phyloP scores from a whole-genome alignment of 2,888 invertebrate species.

The Plagodis dolabraria region DNA sequence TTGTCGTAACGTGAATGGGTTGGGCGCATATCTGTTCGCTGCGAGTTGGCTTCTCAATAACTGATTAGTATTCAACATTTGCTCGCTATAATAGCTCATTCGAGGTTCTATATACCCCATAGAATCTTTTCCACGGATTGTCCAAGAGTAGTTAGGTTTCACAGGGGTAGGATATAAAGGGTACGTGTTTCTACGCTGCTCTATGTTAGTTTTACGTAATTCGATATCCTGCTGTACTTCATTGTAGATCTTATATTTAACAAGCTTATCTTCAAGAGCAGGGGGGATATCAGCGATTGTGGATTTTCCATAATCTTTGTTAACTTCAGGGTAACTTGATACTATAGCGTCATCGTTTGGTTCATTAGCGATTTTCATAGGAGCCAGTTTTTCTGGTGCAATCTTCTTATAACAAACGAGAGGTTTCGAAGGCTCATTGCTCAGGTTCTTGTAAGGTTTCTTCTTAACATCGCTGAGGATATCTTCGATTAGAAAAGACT shows the following conservation, averaged over 20 bases:
- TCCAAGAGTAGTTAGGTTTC: slow-evolving; percentile 63
- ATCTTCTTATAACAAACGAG: slow-evolving; percentile 46
- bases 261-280: slow-evolving; percentile 36
- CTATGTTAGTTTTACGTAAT: slow-evolving; percentile 53
- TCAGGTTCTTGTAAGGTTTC: slow-evolving; percentile 59
- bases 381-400: slow-evolving; percentile 1
- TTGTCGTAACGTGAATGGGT: slow-evolving; percentile 64
- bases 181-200: slow-evolving; percentile 67
- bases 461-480: slow-evolving; percentile 66
- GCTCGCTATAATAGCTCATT: slow-evolving; percentile 68
- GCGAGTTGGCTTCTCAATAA: slow-evolving; percentile 67
- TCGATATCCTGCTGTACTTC: slow-evolving; percentile 61
- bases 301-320: slow-evolving; percentile 16
- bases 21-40: slow-evolving; percentile 61
- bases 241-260: slow-evolving; percentile 49
- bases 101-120: slow-evolving; percentile 51
- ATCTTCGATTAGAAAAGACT: slow-evolving; percentile 75
- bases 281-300: slow-evolving; percentile 1
- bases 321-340: slow-evolving; percentile 15
- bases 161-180: slow-evolving; percentile 71
- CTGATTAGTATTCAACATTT: slow-evolving; percentile 64
- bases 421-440: slow-evolving; percentile 59
- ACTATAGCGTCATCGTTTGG: slow-evolving; percentile 11
- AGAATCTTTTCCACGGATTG: slow-evolving; percentile 59
- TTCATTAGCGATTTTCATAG: slow-evolving; percentile 8